Percentiles rank a stretch among this genome's conserved stretches.
These are phyloP conservation scores for Xiphias gladius DNA, from an alignment of 2,113 vertebrate genomes.

Conservation along the genomic window DNA sequence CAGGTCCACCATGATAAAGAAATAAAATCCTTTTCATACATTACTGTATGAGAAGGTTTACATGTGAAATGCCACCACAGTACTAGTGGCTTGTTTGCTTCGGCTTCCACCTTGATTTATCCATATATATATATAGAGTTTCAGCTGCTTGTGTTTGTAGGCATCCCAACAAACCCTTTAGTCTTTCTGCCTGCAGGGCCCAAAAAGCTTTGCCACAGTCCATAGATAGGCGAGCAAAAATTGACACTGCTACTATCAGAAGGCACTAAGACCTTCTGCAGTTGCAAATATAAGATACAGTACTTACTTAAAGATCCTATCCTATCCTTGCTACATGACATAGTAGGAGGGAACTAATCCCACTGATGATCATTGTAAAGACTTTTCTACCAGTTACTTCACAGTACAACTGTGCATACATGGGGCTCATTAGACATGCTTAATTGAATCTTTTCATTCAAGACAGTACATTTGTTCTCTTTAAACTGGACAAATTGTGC, in stretches of 20 bases:
- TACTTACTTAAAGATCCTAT: slow-evolving; percentile 31
- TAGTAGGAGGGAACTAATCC: slow-evolving; percentile 52
- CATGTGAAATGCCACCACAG: not conserved
- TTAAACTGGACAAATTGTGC: slow-evolving; percentile 38
- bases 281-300: slow-evolving; percentile 28
- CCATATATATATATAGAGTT: slow-evolving; percentile 5
- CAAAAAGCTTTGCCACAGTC: slow-evolving; percentile 16
- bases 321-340: slow-evolving; percentile 44
- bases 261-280: slow-evolving; percentile 17
- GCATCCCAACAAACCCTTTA: slow-evolving; percentile 16
- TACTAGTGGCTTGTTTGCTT: not conserved
- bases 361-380: slow-evolving; percentile 59
- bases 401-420: slow-evolving; percentile 33
- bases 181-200: slow-evolving; percentile 25
- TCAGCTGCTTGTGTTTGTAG: slow-evolving; percentile 16
- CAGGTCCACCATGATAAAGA: not conserved
- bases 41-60: not conserved
- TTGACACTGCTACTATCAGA: slow-evolving; percentile 25
- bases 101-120: not conserved
- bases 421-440: slow-evolving; percentile 33
- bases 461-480: slow-evolving; percentile 55
- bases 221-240: slow-evolving; percentile 43
- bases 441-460: slow-evolving; percentile 41
- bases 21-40: not conserved
- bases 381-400: slow-evolving; percentile 22